These are phyloP conservation scores for Drosophila sproati DNA, from an alignment of 1,140 invertebrate species.

Conservation along the genomic window DNA sequence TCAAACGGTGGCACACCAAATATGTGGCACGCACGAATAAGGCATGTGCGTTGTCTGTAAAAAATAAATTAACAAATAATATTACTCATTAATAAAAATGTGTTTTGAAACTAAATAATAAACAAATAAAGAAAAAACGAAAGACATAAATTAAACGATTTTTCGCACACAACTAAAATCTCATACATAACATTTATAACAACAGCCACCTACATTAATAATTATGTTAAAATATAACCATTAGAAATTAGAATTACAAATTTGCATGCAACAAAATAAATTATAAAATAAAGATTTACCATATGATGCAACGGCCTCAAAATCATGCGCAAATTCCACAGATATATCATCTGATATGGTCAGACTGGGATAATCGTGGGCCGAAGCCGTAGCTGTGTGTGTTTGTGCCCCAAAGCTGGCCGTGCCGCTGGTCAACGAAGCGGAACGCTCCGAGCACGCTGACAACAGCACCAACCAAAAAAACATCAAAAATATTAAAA, in stretches of 20 bases:
- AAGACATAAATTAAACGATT: too few species aligned
- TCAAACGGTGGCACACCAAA: slow-evolving; percentile 96
- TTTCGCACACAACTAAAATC: too few species aligned
- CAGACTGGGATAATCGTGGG: slow-evolving; percentile 81
- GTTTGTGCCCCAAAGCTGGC: slow-evolving; percentile 78
- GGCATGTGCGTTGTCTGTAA: slow-evolving; percentile 86
- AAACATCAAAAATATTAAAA: slow-evolving; percentile 51
- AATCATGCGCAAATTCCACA: slow-evolving; percentile 78
- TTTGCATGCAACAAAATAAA: slow-evolving; percentile 7
- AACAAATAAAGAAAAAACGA: neutral
- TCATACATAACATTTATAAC: too few species aligned
- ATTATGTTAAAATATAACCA: too few species aligned
- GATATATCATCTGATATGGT: slow-evolving; percentile 83
- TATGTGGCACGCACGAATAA: slow-evolving; percentile 96
- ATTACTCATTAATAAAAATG: neutral
- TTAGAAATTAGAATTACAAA: neutral
- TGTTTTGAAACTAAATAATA: neutral
- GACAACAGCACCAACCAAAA: slow-evolving; percentile 30
- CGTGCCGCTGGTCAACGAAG: slow-evolving; percentile 79
- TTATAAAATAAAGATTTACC: slow-evolving; percentile 62
- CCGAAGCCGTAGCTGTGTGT: slow-evolving; percentile 60
- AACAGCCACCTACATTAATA: too few species aligned
- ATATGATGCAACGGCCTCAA: slow-evolving; percentile 74
- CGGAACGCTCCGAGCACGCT: slow-evolving; percentile 84
- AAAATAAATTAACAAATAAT: neutral